These are phyloP conservation scores for Volucella bombylans DNA, from an alignment of 2,888 invertebrate genomes.

Conservation along the genomic window DNA sequence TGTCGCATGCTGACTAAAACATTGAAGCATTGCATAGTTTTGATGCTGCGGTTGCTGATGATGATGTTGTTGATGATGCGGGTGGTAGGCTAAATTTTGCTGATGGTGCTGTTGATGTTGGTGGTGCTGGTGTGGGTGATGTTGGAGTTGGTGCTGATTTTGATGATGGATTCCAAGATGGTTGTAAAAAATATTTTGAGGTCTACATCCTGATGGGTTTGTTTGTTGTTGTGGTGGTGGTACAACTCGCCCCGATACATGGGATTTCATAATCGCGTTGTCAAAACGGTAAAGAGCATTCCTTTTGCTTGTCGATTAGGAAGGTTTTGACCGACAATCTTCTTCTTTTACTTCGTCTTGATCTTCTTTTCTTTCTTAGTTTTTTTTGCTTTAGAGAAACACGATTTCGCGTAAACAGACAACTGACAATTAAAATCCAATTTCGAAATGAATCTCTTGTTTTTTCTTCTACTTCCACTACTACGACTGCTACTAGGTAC, in stretches of 20 bases:
- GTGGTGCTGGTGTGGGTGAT: conserved; percentile 65
- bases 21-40: conserved; percentile 76
- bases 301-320: conserved; percentile 52
- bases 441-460: conserved; percentile 54
- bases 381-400: not conserved
- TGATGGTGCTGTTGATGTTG: conserved; percentile 57
- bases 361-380: too few relatives aligned
- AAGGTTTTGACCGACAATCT: conserved; percentile 37
- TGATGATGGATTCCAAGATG: conserved; percentile 63
- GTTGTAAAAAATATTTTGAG: conserved; percentile 64
- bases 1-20: conserved; percentile 79
- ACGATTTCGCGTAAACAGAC: not conserved
- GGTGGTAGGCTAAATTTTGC: conserved; percentile 62
- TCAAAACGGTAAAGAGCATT: conserved; percentile 59
- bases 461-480: conserved; percentile 12
- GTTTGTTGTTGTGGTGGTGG: conserved; percentile 34
- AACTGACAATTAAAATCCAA: not conserved
- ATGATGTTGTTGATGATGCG: conserved; percentile 54
- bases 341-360: not conserved
- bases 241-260: conserved; percentile 71
- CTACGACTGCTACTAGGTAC: not conserved
- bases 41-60: conserved; percentile 68
- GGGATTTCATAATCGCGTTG: conserved; percentile 69
- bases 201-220: conserved; percentile 66
- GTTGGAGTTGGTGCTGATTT: conserved; percentile 57